A percentile compares a stretch with the other conserved stretches of the same genome.
These are phyloP conservation scores for Ctenodactylus gundi DNA, from an alignment of 2,113 vertebrate genomes.

Conservation along the genomic window DNA sequence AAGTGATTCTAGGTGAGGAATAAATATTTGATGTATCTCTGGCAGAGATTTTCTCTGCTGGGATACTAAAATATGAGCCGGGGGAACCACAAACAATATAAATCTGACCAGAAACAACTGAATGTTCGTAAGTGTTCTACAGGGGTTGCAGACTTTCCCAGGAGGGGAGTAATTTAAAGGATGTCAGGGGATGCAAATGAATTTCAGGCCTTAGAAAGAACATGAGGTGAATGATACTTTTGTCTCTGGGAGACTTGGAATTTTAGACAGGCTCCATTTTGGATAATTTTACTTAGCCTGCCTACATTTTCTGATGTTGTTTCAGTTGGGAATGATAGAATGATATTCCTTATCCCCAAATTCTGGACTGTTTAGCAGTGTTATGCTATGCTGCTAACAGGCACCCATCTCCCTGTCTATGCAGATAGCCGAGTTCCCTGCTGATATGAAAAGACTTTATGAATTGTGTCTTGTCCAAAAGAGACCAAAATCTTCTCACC, in stretches of 20 bases:
- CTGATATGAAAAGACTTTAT: conserved; percentile 8
- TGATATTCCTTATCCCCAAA: neutral
- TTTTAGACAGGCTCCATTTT: conserved; percentile 60
- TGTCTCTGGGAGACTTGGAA: conserved; percentile 51
- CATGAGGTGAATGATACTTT: conserved; percentile 63
- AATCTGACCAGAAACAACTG: conserved; percentile 46
- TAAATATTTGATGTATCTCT: neutral
- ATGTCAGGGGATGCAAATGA: conserved; percentile 58
- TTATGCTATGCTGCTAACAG: neutral
- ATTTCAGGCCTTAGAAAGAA: conserved; percentile 22
- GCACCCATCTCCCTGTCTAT: neutral
- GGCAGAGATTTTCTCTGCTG: conserved; percentile 27
- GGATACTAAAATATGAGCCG: conserved; percentile 19
- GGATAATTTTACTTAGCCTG: conserved; percentile 44
- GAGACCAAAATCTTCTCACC: neutral
- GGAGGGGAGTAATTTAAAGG: conserved; percentile 59
- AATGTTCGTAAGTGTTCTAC: neutral
- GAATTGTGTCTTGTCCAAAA: conserved; percentile 29
- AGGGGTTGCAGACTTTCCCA: conserved; percentile 17
- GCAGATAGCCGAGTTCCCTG: neutral
- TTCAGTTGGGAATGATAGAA: conserved; percentile 46
- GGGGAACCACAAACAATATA: neutral
- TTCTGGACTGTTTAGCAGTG: neutral
- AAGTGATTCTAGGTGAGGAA: neutral
- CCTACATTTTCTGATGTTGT: conserved; percentile 25